Base-by-base conservation (phyloP, 2,113 vertebrate genomes). In the Calidris pygmaea region DNA sequence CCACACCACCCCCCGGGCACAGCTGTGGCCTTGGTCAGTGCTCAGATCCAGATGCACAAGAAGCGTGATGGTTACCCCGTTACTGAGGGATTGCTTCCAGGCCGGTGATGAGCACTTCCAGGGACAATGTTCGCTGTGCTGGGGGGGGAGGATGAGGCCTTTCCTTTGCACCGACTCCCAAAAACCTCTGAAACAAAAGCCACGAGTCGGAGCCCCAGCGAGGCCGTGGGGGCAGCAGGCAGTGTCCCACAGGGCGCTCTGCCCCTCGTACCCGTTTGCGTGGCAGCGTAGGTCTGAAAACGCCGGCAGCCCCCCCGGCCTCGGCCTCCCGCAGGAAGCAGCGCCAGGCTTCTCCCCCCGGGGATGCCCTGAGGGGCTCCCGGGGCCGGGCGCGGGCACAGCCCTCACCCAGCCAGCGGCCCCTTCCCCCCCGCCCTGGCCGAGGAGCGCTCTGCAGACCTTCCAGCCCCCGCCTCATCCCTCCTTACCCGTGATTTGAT, bases 211-310 rank as follows among this genome's bases (percentile, higher is more conserved):
- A 43, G 55, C 5, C 48, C 10, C 47, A 12, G 37, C 26, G 19
- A 12, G 12, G 39, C 60, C 4, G 37, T 0, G 6, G 52, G 26
- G 48, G 18, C 20, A 34, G 62, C 34, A n/a, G 29, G 3, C 41
- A 8, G 0, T 0, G 43, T 73, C 56, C 27, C 47, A 9, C 56
- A 2, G 21, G 30, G 17, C 5, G 1, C 7, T 43, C 10, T 1
- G 2, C 59, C 15, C n/a, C 53, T 43, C 4, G 4, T 6, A 5
- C 37, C 58, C 21, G 20, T 34, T 9, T 3, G 22, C 1, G 0
- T 1, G 34, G 62, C 72, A 29, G 19, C 2, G 1, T 0, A 17
- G 34, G 20, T 6, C n/a, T 50, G 47, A 47, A 62, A 27, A 10
- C 3, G 9, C 14, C 5, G 14, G 48, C 30, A 32, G 30, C 22